Percentiles rank a stretch among this genome's conserved stretches.
phyloP scores from a whole-genome alignment of 2,888 invertebrate species.

The Iselma pallidipennis region DNA sequence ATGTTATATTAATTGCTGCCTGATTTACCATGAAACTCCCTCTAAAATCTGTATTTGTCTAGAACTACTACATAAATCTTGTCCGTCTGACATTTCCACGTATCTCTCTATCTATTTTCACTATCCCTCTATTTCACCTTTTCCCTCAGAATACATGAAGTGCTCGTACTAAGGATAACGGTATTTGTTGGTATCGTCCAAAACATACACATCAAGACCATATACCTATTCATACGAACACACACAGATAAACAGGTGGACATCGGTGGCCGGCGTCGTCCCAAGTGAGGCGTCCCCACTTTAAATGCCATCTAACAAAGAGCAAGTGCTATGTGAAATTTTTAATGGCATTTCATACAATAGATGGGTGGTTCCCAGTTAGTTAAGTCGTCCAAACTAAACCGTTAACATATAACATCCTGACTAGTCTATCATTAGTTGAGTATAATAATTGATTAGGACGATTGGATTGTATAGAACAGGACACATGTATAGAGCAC shows the following conservation, averaged over 20 bases:
- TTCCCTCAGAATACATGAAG: background rate
- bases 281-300: conserved; percentile 35
- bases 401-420: background rate
- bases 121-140: background rate
- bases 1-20: background rate
- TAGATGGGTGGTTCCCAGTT: conserved; percentile 29
- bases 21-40: conserved; percentile 2
- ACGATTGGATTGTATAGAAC: background rate
- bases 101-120: conserved; percentile 3
- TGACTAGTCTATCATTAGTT: background rate
- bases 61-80: conserved; percentile 26
- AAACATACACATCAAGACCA: background rate
- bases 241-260: conserved; percentile 15
- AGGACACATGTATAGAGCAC: background rate
- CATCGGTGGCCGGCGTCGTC: conserved; percentile 27
- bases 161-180: background rate
- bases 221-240: background rate
- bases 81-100: conserved; percentile 27
- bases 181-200: background rate
- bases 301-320: conserved; percentile 46
- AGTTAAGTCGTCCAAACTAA: background rate
- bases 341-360: conserved; percentile 50
- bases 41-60: background rate
- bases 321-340: conserved; percentile 48
- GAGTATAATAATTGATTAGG: background rate